These are phyloP conservation scores for Progne subis DNA, from an alignment of 2,113 vertebrate genomes.

Conservation along the genomic window DNA sequence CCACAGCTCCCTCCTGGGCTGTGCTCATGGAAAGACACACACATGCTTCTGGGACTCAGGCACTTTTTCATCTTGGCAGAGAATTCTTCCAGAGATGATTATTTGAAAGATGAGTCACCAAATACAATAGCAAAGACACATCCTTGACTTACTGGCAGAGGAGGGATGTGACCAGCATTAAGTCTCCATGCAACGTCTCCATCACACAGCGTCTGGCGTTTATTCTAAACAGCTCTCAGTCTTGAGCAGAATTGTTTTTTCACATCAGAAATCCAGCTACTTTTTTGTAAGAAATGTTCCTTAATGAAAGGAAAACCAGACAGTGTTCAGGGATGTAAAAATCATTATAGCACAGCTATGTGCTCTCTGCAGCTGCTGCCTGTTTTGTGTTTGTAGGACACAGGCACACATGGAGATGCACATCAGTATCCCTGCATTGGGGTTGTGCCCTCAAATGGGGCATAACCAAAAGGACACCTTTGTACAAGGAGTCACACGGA, in stretches of 20 bases:
- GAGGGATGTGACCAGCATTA: constrained; percentile 67
- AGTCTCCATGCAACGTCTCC: constrained; percentile 48
- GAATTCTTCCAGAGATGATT: constrained; percentile 55
- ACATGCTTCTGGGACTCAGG: not conserved
- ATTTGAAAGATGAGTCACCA: constrained; percentile 68
- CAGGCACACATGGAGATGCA: not conserved
- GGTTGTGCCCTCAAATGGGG: not conserved
- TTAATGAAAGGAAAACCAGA: constrained; percentile 4
- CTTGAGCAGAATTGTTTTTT: constrained; percentile 18
- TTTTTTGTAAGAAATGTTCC: constrained; percentile 11
- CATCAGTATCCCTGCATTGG: not conserved
- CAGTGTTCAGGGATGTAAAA: not conserved
- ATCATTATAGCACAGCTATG: not conserved
- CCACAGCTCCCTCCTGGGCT: not conserved
- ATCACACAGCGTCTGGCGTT: constrained; percentile 51
- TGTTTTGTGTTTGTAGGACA: not conserved
- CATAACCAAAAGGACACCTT: not conserved
- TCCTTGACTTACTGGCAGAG: constrained; percentile 64
- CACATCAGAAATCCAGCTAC: constrained; percentile 23
- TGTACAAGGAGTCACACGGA: not conserved
- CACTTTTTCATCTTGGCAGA: constrained; percentile 35
- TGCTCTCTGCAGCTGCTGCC: not conserved
- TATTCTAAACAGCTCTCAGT: constrained; percentile 59
- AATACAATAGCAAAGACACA: constrained; percentile 67
- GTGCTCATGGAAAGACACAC: not conserved